Base-by-base conservation (phyloP, 2,113 vertebrate species). In the Catharus fuscescens region DNA sequence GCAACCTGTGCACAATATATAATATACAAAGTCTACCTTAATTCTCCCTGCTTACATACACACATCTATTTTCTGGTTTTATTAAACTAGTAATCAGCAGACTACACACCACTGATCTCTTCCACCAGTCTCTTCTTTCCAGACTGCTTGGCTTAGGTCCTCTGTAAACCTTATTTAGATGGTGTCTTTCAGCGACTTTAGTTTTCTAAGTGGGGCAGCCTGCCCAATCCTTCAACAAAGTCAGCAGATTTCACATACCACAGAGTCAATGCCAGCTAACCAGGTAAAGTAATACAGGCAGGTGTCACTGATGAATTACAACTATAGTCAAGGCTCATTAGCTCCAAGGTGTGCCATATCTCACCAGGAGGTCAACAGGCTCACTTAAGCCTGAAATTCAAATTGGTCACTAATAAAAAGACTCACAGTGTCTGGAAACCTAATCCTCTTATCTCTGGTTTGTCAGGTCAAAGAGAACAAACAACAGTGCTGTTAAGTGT, bases 371-470 rank as follows among this genome's bases (percentile, higher is more conserved):
- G 61, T 78, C 82, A 80, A 2, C 36, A 54, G 66, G 73, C 66
- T 91, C 59, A 48, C 50, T 82, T 85, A 76, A 76, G 34, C 42
- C 66, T 92, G 91, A 94, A 96, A 96, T 95, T 87, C 84, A 90
- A 86, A 69, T 66, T 73, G 54, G 45, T 76, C 31, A 2, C 92
- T 77, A 36, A 64, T 53, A 65, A 78, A 92, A 70, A 77, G 72
- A 56, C 32, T 66, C 71, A 25, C 10, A 6, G 52, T 20, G 44
- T 57, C 70, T 69, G 34, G 93, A 92, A 96, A 96, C 67, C 36
- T 90, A 73, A 95, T 90, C 71, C 73, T 89, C 12, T 11, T 52
- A 47, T 77, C 57, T 70, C 67, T 76, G 70, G 34, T 88, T 85
- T 65, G 47, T 88, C 54, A 93, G 87, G 85, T 95, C 90, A 95